Conservation (phyloP, 2,797 vertebrate genomes). For the Lophotriccus pileatus region DNA sequence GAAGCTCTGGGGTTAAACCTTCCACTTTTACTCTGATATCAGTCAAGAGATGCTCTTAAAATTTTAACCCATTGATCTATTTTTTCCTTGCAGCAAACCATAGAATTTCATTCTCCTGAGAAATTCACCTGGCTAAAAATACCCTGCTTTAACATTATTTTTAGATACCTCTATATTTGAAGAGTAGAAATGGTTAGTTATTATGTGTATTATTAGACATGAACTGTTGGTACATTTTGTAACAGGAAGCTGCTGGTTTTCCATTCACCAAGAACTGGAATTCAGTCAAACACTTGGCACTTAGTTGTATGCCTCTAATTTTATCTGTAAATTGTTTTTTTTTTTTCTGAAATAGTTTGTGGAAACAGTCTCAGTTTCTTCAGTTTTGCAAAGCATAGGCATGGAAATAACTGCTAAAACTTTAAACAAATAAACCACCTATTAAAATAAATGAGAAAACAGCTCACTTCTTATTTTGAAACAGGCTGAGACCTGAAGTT, state of each 20-base stretch:
- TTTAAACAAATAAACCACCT: slow-evolving; percentile 11
- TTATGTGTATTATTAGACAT: slow-evolving; percentile 72
- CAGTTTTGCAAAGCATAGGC: background rate
- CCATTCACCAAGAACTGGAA: slow-evolving; percentile 77
- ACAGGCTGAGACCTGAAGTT: background rate
- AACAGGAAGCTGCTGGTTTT: slow-evolving; percentile 79
- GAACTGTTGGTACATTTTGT: slow-evolving; percentile 79
- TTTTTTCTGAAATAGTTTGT: slow-evolving; percentile 59
- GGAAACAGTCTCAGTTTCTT: slow-evolving; percentile 57
- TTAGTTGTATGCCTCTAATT: slow-evolving; percentile 62
- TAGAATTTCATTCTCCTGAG: slow-evolving; percentile 39
- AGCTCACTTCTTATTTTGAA: slow-evolving; percentile 26
- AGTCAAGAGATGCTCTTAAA: background rate
- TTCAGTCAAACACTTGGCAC: slow-evolving; percentile 73
- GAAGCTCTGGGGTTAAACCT: background rate
- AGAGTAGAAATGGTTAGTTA: slow-evolving; percentile 59
- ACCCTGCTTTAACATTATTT: slow-evolving; percentile 55
- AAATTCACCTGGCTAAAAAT: slow-evolving; percentile 75
- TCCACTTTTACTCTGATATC: background rate
- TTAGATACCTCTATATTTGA: slow-evolving; percentile 66
- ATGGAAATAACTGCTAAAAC: slow-evolving; percentile 50
- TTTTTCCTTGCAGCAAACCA: background rate
- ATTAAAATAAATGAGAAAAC: slow-evolving; percentile 18
- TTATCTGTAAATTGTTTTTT: slow-evolving; percentile 63
- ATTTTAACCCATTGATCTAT: background rate